Conservation (phyloP, 2,113 vertebrate species). For the Myocastor coypus region DNA sequence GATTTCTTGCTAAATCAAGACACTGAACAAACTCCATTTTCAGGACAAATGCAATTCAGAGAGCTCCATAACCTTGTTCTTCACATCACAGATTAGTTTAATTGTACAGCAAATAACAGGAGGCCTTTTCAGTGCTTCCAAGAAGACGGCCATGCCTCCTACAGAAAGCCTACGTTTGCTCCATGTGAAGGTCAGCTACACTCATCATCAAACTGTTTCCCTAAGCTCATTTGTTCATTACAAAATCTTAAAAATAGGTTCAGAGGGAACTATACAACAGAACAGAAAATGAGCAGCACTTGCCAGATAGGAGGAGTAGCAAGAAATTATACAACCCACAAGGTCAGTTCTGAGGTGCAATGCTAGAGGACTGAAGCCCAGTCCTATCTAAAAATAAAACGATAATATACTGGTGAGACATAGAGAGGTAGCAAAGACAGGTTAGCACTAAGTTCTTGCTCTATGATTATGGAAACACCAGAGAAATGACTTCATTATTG, state of each 20-base stretch:
- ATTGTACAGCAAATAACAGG: neutral
- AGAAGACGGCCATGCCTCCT: neutral
- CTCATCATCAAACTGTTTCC: neutral
- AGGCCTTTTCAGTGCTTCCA: neutral
- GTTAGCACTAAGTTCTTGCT: slow-evolving; percentile 7
- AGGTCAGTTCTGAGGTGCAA: neutral
- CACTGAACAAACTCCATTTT: neutral
- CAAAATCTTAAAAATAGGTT: slow-evolving; percentile 51
- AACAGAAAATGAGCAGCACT: slow-evolving; percentile 11
- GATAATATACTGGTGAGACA: neutral
- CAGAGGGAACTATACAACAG: neutral
- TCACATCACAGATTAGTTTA: neutral
- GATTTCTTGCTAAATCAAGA: neutral
- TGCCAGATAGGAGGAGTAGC: neutral
- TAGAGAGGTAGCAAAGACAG: neutral
- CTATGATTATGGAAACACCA: neutral
- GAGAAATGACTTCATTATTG: slow-evolving; percentile 35
- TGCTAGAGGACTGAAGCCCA: neutral
- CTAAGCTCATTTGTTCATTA: neutral
- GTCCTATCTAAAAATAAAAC: neutral
- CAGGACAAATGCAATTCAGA: neutral
- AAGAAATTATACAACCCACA: neutral
- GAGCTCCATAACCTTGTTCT: neutral
- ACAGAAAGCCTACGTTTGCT: neutral
- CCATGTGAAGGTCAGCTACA: neutral